These are phyloP conservation scores for Tolmerus cingulatus DNA, from an alignment of 2,888 invertebrate genomes.

Conservation along the genomic window DNA sequence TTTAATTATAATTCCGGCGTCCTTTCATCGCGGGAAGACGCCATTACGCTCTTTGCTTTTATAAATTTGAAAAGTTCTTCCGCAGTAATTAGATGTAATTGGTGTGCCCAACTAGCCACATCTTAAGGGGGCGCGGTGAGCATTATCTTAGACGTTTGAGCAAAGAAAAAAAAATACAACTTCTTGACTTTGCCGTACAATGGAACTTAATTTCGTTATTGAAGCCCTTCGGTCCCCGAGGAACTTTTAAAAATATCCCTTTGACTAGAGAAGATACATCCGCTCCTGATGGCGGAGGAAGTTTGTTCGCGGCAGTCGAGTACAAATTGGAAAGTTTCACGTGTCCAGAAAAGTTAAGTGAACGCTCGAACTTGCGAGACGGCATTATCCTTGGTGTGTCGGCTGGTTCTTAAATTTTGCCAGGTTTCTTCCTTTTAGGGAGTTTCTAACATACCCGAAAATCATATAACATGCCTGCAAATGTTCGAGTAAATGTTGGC, in stretches of 20 bases:
- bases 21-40: background rate
- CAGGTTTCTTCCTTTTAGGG: background rate
- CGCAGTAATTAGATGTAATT: slow-evolving; percentile 37
- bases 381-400: background rate
- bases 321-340: slow-evolving; percentile 18
- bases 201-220: slow-evolving; percentile 21
- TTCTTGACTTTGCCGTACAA: background rate
- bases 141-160: background rate
- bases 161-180: background rate
- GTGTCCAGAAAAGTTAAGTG: slow-evolving; percentile 18
- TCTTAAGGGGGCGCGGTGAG: background rate
- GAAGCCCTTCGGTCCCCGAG: background rate
- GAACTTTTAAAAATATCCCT: slow-evolving; percentile 14
- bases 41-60: background rate
- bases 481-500: background rate
- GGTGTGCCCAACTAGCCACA: slow-evolving; percentile 14
- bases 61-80: slow-evolving; percentile 15
- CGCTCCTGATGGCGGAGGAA: background rate
- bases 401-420: background rate
- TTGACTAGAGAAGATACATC: background rate
- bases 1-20: slow-evolving; percentile 12
- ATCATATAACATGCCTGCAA: background rate
- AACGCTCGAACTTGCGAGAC: background rate
- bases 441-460: background rate
- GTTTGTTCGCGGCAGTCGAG: background rate